Percentiles rank a stretch among this genome's conserved stretches.
Conservation (phyloP, 1,140 invertebrate species). For the Zaprionus africanus region DNA sequence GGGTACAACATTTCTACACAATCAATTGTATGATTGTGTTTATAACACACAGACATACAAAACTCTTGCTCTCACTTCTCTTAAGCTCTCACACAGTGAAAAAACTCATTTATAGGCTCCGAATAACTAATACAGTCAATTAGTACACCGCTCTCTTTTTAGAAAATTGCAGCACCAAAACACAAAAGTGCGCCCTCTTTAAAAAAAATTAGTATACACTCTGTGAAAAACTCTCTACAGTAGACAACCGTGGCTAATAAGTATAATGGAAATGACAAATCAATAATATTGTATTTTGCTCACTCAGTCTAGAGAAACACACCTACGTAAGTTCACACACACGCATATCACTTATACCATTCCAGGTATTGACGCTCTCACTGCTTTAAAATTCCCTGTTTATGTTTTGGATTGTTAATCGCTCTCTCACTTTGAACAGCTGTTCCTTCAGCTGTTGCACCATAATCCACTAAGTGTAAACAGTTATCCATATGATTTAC, state of each 20-base stretch:
- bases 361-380: neutral
- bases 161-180: neutral
- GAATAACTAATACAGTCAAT: too few species aligned
- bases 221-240: too few species aligned
- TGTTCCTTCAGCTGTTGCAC: neutral
- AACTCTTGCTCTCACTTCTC: too few species aligned
- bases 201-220: neutral
- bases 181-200: neutral
- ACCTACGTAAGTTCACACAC: neutral
- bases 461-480: neutral
- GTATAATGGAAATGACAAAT: neutral
- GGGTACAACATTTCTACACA: too few species aligned
- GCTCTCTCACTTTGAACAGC: neutral
- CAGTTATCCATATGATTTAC: neutral
- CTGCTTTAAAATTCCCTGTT: conserved; percentile 3
- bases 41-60: too few species aligned
- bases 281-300: neutral
- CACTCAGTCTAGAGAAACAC: neutral
- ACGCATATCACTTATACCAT: neutral
- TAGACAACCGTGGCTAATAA: too few species aligned
- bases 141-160: neutral
- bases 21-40: too few species aligned
- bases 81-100: too few species aligned
- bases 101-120: too few species aligned
- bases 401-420: neutral